Conservation (phyloP, 2,113 vertebrate genomes). For the Micronycteris hirsuta region DNA sequence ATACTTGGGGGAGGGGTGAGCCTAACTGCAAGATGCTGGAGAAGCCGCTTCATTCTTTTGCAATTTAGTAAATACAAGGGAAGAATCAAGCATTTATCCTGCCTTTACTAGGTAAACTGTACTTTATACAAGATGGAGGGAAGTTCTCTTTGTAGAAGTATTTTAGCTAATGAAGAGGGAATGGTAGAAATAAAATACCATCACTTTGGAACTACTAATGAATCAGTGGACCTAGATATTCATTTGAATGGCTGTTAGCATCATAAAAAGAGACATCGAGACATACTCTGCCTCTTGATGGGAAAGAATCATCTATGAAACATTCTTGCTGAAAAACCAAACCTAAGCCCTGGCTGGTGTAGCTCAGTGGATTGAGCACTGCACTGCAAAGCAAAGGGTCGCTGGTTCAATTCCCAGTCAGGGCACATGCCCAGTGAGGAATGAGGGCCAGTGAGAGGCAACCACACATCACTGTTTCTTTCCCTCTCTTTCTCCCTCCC, state of each 20-base stretch:
- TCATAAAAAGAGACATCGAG: background rate
- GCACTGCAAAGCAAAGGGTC: too few species aligned
- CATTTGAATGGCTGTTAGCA: background rate
- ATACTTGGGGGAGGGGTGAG: background rate
- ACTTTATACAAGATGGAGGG: background rate
- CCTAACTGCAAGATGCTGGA: background rate
- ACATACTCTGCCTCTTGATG: background rate
- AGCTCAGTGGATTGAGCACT: too few species aligned
- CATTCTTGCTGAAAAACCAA: slow-evolving; percentile 3
- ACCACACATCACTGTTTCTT: too few species aligned
- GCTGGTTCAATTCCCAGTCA: too few species aligned
- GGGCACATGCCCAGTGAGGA: too few species aligned
- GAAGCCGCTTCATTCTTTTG: slow-evolving; percentile 29
- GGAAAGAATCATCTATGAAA: background rate
- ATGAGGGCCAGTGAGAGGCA: too few species aligned
- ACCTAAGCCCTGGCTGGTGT: too few species aligned
- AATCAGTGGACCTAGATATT: background rate
- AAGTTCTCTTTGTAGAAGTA: background rate
- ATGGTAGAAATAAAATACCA: background rate
- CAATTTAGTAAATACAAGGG: background rate
- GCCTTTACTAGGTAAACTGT: background rate
- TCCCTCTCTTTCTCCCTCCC: too few species aligned
- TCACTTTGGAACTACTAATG: background rate
- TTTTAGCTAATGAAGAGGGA: background rate
- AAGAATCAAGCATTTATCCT: background rate